phyloP scores from a whole-genome alignment of 2,888 invertebrate genomes.

The Drosophila fulvimacula region DNA sequence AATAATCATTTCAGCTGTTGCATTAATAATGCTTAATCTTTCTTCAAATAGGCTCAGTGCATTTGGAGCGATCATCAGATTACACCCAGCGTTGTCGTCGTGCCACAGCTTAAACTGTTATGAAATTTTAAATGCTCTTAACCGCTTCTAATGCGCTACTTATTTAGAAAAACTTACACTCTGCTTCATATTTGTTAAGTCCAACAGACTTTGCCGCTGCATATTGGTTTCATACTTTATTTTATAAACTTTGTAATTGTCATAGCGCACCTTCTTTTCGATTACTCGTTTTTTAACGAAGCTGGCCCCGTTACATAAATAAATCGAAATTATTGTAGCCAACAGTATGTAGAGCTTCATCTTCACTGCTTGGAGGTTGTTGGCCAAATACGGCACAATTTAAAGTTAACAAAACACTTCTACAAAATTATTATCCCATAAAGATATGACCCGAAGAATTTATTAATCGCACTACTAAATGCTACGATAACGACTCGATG shows the following conservation, averaged over 20 bases:
- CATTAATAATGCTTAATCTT: conserved; percentile 30
- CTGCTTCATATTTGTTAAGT: conserved; percentile 20
- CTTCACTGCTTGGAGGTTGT: conserved; percentile 6
- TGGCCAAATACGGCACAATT: conserved; percentile 4
- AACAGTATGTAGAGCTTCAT: conserved; percentile 19
- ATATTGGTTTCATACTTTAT: conserved; percentile 6
- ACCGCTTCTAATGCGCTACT: no score
- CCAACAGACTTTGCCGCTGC: conserved; percentile 26
- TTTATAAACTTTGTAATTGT: conserved; percentile 35
- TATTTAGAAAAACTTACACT: conserved; percentile 34
- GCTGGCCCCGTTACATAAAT: conserved; percentile 3
- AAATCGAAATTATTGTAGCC: neutral
- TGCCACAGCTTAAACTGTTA: conserved; percentile 59
- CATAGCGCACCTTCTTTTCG: conserved; percentile 34
- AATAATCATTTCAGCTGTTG: conserved; percentile 85
- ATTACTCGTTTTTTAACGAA: neutral
- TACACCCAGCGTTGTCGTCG: conserved; percentile 47
- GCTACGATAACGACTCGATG: conserved; percentile 8
- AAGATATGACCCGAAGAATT: conserved; percentile 22
- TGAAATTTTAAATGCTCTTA: neutral
- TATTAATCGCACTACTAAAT: conserved; percentile 3
- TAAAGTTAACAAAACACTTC: neutral
- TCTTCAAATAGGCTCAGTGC: conserved; percentile 83
- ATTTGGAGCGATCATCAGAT: conserved; percentile 87
- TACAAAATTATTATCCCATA: neutral